Evolutionary conservation across 2,113 vertebrate species (phyloP), one percentile per base, ranked within the genome.

Genomic region (Cathartes aura): DNA sequence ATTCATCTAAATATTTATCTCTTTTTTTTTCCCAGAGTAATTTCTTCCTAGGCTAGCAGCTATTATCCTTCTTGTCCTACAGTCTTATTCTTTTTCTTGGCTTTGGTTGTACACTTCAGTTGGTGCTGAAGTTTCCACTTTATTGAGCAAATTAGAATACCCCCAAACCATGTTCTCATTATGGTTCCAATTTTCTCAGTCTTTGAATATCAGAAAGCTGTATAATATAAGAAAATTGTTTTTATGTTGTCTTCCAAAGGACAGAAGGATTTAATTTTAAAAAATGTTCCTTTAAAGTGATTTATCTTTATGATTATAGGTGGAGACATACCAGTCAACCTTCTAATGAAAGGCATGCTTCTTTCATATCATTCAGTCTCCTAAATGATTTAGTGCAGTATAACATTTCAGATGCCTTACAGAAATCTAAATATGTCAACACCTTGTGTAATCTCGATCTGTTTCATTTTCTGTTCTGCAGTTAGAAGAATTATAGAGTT

Each of bases 111-210:
- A 83, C n/a, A 71, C 29, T 91, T 93, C 47, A 67, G 78, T 60
- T 93, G 84, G 70, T 96, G 85, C 36, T 92, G 82, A 92, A 94
- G 78, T 86, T 96, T 90, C 85, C 67, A 47, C 59, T 94, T 90
- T 93, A 58, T 48, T 85, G 82, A 92, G 23, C 59, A 95, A 94
- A 83, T 78, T 48, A 95, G 29, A 94, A 74, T 81, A 88, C 38
- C 50, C 59, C 20, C 38, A 55, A 90, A 90, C 55, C 59, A 83
- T 63, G 20, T 86, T 88, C 38, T 78, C 79, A 72, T 91, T 87
- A 88, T 76, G 36, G 11, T 91, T 93, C 62, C 16, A 91, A 76
- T 86, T 93, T 89, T 53, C 80, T 89, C 27, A 45, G 24, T 48
- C 74, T 76, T 82, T 85, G 82, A 84, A 68, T 91, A 93, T 82